Conservation (phyloP, 2,888 invertebrate genomes). For the Troglohyphantes excavatus region DNA sequence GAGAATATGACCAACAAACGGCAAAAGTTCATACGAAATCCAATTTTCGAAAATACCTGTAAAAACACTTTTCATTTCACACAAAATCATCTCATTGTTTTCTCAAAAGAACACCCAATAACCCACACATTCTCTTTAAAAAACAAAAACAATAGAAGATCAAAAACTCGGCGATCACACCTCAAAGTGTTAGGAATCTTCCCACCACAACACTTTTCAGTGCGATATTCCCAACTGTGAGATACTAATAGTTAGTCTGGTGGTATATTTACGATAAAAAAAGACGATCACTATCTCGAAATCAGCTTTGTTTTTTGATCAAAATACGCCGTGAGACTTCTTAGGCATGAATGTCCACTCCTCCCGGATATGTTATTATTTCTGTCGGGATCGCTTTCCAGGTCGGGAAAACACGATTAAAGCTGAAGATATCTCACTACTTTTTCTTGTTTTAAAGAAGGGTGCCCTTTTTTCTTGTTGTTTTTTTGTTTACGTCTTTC, state of each 20-base stretch:
- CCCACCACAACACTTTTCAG: not conserved
- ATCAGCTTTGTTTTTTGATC: not conserved
- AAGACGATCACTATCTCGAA: not conserved
- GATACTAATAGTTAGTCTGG: not conserved
- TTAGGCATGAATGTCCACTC: constrained; percentile 31
- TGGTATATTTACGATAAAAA: not conserved
- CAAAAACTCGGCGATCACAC: not conserved
- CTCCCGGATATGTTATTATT: constrained; percentile 59
- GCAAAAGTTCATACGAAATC: too few species aligned
- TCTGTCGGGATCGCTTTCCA: constrained; percentile 20
- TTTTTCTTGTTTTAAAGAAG: not conserved
- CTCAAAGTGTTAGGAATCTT: not conserved
- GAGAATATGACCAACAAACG: too few species aligned
- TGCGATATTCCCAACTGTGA: not conserved
- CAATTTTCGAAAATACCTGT: too few species aligned
- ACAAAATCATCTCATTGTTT: too few species aligned
- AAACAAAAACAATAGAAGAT: not conserved
- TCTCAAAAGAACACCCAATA: too few species aligned
- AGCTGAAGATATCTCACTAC: constrained; percentile 22
- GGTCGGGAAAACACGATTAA: constrained; percentile 55
- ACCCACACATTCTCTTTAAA: not conserved
- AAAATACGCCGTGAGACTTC: constrained; percentile 8
- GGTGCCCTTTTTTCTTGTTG: not conserved
- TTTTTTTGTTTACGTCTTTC: constrained; percentile 26
- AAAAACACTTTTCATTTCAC: too few species aligned